Percentiles rank a stretch among this genome's conserved stretches.
Evolutionary conservation across 2,888 invertebrate species (phyloP).

Genomic region (Eristalis tenax): DNA sequence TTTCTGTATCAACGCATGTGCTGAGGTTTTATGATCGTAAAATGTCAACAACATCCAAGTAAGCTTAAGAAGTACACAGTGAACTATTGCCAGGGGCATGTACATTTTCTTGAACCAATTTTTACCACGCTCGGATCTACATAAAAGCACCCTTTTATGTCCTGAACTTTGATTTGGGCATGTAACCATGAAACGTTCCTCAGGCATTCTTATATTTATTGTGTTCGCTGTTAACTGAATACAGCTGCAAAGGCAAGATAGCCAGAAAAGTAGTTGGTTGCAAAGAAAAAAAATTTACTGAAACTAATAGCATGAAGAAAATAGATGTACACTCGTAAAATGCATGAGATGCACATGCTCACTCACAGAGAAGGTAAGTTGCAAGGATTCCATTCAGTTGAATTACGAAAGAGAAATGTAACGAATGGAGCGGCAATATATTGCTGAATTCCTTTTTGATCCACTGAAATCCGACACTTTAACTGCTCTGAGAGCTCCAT

Average conservation of each 20-base stretch:
- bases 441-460: neutral
- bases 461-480: neutral
- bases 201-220: neutral
- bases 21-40: neutral
- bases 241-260: neutral
- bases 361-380: neutral
- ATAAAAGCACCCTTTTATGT: neutral
- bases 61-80: neutral
- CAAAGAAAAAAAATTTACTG: neutral
- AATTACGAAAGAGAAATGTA: neutral
- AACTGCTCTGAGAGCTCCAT: neutral
- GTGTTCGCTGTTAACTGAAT: neutral
- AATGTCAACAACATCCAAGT: neutral
- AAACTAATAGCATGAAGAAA: constrained; percentile 20
- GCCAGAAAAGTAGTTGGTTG: neutral
- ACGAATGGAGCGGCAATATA: neutral
- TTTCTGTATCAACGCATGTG: neutral
- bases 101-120: neutral
- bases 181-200: constrained; percentile 5
- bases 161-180: neutral
- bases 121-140: neutral
- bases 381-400: neutral
- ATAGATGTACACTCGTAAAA: constrained; percentile 11
- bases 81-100: neutral
- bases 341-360: constrained; percentile 5